Percentiles rank a stretch among this genome's conserved stretches.
Conservation (phyloP, 2,113 vertebrate genomes). For the Oreochromis spilurus region DNA sequence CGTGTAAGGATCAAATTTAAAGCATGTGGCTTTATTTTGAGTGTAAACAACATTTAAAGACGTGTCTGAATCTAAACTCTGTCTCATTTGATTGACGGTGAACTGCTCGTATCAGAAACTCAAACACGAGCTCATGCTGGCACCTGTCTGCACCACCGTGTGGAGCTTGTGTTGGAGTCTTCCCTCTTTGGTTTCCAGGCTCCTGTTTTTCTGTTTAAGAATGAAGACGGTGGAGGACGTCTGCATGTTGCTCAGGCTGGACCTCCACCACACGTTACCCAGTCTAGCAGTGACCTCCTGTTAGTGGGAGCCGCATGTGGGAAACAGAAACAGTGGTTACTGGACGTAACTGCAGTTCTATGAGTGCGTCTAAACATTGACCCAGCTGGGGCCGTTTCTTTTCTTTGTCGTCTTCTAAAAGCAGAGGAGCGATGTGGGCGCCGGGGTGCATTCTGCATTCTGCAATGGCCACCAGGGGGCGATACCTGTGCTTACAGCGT, state of each 20-base stretch:
- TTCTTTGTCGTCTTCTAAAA: background rate
- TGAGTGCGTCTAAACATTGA: background rate
- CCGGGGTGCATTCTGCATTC: rapidly evolving
- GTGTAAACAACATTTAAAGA: background rate
- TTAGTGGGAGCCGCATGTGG: background rate
- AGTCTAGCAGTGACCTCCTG: background rate
- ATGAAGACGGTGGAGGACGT: background rate
- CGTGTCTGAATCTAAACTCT: background rate
- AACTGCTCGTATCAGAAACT: background rate
- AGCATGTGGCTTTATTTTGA: background rate
- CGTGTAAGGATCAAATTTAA: background rate
- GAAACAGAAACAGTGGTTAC: background rate
- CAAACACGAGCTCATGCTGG: background rate
- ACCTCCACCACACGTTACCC: background rate
- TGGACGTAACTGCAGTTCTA: background rate
- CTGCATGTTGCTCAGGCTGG: background rate
- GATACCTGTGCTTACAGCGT: background rate
- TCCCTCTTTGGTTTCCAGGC: background rate
- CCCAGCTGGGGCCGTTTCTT: background rate
- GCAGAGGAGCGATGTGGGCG: background rate
- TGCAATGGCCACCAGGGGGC: background rate
- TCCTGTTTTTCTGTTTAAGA: background rate
- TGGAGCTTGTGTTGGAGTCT: background rate
- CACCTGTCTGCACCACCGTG: background rate
- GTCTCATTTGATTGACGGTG: background rate